Evolutionary conservation across 2,888 invertebrate species (phyloP), one percentile per base, ranked within the genome.

Genomic region (Drosophila seclusa): DNA sequence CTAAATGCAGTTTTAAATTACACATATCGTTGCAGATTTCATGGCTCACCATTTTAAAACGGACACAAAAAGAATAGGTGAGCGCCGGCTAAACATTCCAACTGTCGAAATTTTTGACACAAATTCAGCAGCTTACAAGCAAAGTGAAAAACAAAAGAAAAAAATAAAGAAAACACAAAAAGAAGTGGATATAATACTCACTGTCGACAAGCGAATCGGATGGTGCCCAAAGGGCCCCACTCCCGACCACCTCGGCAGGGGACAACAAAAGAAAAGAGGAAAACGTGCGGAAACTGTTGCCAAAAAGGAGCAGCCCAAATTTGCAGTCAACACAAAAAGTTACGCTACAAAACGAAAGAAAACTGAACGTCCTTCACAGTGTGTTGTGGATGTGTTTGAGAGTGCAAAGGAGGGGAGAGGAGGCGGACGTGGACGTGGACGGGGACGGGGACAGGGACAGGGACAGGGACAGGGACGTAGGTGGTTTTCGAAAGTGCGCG

Each of bases 281-380:
- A 78, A 78, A 67, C 36, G 49, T 61, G 58, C 49, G 32, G 58
- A 45, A 45, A 45, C 58, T 60, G 52, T 18, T 55, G 38, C 52
- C 68, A 85, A 87, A 80, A 86, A 72, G 76, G 58, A 83, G 59
- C 83, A 83, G 50, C 62, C 69, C 70, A 76, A 87, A 84, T 68
- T 61, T 70, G 82, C 78, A 78, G 69, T 64, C 78, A 63, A 67
- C 68, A 70, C 67, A 87, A 82, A 86, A 87, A 74, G 73, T 82
- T 87, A 48, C 78, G 68, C 55, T 53, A 66, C 81, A 85, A 85
- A 89, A 86, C 66, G 75, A 89, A 80, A 73, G 74, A 80, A 82
- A 82, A 67, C 70, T 66, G 69, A 83, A 89, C 89, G 85, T 83
- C 85, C 85, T 89, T 86, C 85, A 86, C 70, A 66, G 68, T 52